Evolutionary conservation across 2,888 invertebrate genomes (phyloP), one percentile per base, ranked within the genome.

Genomic region (Fragum sueziense): DNA sequence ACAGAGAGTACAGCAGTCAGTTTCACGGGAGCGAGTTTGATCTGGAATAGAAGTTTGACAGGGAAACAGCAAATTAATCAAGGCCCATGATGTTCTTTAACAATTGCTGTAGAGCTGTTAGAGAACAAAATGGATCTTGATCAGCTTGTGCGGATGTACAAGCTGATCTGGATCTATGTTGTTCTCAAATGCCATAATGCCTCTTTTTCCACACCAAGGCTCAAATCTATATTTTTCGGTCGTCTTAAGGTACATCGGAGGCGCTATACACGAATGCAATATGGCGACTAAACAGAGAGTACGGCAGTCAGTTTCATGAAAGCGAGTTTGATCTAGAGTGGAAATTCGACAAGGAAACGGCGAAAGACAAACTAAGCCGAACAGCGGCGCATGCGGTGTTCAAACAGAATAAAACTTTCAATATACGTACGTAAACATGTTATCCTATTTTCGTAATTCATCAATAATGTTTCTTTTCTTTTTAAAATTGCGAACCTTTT

Each of bases 221-320:
- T n/a, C n/a, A n/a, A n/a, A n/a, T n/a, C n/a, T n/a, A n/a, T n/a
- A n/a, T n/a, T n/a, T n/a, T n/a, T n/a, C n/a, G n/a, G n/a, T n/a
- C n/a, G n/a, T n/a, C n/a, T n/a, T n/a, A n/a, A 83, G 83, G 80
- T 22, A 31, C 73, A 7, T 77, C 73, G 0, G 75, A 77, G 0
- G 29, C 59, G 2, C 54, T 84, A 1, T 84, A 82, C 31, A 54
- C 82, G 41, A 84, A 84, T 59, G 78, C 78, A 0, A 68, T 84
- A 2, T 78, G 80, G 77, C 74, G 84, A 37, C 57, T 84, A 54
- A 84, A 84, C 59, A 31, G 74, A 33, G 84, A 84, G 33, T 74
- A 78, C 22, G 71, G 73, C 6, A 69, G 78, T 68, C 4, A 68
- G 14, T 70, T 84, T 22, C 70, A 78, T 34, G 79, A 78, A 17